These are phyloP conservation scores for Rhopilema esculentum DNA, from an alignment of 30 jellyfish, hydroid and myxozoan species.

Conservation along the genomic window DNA sequence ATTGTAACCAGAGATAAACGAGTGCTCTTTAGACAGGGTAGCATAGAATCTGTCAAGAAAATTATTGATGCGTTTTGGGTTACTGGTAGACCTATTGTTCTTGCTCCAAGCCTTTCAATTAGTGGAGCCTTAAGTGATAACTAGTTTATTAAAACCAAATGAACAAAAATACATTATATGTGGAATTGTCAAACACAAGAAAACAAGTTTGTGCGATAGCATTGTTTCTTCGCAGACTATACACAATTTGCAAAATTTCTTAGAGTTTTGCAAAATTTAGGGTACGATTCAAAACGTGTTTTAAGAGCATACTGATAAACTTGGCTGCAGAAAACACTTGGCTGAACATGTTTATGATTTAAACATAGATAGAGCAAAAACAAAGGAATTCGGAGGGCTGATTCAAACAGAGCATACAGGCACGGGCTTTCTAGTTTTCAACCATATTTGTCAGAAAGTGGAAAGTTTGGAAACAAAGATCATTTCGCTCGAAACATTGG, in stretches of 20 bases:
- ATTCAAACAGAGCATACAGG: no score
- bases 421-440: no score
- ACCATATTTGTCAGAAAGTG: background rate
- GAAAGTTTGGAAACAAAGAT: background rate
- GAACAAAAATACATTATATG: background rate
- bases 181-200: background rate
- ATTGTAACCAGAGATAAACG: background rate
- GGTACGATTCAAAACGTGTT: no score
- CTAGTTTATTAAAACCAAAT: background rate
- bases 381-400: background rate
- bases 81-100: slow-evolving; percentile 10
- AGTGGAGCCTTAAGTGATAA: background rate
- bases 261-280: no score
- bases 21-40: background rate
- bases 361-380: background rate
- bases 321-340: background rate
- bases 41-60: background rate
- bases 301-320: background rate
- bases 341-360: background rate
- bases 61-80: background rate
- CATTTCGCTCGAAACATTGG: no score
- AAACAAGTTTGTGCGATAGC: background rate
- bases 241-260: no score
- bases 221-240: no score
- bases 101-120: background rate